These are phyloP conservation scores for Cryptosula pallasiana DNA, from an alignment of 2,888 invertebrate genomes.

Conservation along the genomic window DNA sequence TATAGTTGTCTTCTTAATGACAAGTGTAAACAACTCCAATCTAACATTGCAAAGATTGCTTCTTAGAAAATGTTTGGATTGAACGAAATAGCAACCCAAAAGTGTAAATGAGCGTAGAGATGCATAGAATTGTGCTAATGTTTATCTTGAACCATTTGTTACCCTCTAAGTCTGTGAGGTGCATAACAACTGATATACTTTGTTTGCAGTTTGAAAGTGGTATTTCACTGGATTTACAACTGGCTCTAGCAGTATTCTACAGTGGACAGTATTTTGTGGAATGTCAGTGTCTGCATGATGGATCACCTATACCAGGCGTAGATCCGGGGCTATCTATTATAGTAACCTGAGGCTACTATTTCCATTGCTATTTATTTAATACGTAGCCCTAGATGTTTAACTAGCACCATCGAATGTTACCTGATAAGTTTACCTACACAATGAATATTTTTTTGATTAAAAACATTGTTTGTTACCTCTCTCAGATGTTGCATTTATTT, in stretches of 20 bases:
- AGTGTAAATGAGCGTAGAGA: too few species aligned
- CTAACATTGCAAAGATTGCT: too few species aligned
- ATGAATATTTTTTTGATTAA: too few species aligned
- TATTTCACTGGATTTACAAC: not conserved
- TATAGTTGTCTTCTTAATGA: too few species aligned
- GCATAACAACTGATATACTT: not conserved
- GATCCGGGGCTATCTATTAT: not conserved
- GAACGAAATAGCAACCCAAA: too few species aligned
- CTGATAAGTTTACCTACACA: not conserved
- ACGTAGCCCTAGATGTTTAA: too few species aligned
- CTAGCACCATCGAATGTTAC: not conserved
- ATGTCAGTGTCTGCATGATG: not conserved
- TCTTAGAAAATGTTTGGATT: too few species aligned
- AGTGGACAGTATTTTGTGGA: conserved; percentile 9
- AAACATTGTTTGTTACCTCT: too few species aligned
- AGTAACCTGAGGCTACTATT: not conserved
- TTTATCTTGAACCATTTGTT: too few species aligned
- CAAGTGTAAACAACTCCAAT: too few species aligned
- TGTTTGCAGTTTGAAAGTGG: conserved; percentile 5
- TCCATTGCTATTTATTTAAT: not conserved
- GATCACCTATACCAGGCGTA: not conserved
- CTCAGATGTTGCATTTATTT: not conserved
- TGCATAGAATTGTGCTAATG: too few species aligned
- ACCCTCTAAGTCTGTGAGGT: too few species aligned
- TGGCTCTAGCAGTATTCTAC: not conserved